These are phyloP conservation scores for Sycophila texana DNA, from an alignment of 2,888 invertebrate species.

Conservation along the genomic window DNA sequence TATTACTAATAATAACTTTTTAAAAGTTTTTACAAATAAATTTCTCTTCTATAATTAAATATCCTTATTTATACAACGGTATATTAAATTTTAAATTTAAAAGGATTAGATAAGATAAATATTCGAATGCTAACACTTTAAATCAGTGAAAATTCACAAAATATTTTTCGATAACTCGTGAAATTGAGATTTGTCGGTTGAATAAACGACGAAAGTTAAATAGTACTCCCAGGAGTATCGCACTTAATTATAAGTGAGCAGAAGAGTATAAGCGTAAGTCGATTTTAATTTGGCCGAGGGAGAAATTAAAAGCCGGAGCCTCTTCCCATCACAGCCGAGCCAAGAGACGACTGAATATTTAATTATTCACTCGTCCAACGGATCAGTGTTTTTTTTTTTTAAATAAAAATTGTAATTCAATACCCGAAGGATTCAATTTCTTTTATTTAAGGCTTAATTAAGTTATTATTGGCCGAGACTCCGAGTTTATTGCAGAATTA, in stretches of 20 bases:
- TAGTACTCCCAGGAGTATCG: slow-evolving; percentile 41
- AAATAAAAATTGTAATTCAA: slow-evolving; percentile 61
- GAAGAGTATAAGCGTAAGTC: slow-evolving; percentile 63
- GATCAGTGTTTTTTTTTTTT: slow-evolving; percentile 54
- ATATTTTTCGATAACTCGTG: slow-evolving; percentile 29
- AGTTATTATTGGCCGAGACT: background rate
- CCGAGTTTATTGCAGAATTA: too few species aligned
- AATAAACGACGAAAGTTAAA: slow-evolving; percentile 41
- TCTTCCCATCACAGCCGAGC: background rate
- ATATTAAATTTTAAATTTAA: too few species aligned
- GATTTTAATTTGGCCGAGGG: slow-evolving; percentile 69
- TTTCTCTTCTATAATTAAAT: too few species aligned
- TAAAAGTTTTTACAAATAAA: too few species aligned
- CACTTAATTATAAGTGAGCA: slow-evolving; percentile 45
- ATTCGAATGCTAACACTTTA: background rate
- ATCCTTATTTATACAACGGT: too few species aligned
- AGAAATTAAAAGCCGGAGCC: slow-evolving; percentile 70
- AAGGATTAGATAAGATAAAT: background rate
- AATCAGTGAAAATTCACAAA: slow-evolving; percentile 29
- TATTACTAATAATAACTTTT: too few species aligned
- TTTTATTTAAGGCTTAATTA: slow-evolving; percentile 14
- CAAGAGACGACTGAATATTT: slow-evolving; percentile 56
- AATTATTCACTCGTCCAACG: slow-evolving; percentile 59
- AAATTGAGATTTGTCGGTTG: slow-evolving; percentile 11
- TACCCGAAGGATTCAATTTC: slow-evolving; percentile 49